Evolutionary conservation across 1,140 invertebrate species (phyloP).

Genomic region (Caerostris darwini): DNA sequence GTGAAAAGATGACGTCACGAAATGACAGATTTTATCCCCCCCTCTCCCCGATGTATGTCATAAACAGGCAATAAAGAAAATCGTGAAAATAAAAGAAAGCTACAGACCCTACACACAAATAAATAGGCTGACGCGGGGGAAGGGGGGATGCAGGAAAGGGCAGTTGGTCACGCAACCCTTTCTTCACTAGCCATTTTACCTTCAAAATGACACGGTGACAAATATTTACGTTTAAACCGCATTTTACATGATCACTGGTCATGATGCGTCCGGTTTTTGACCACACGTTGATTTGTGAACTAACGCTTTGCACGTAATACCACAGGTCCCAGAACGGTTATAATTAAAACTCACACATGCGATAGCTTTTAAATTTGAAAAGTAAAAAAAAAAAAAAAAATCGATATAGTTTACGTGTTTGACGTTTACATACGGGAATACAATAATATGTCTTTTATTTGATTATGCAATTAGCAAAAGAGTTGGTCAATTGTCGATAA

Average conservation of each 20-base stretch:
- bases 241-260: neutral
- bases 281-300: neutral
- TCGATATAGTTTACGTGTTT: no score
- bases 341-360: neutral
- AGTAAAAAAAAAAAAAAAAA: no score
- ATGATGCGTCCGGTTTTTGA: constrained; percentile 3
- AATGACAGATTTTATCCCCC: constrained; percentile 14
- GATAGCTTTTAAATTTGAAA: no score
- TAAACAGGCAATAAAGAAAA: constrained; percentile 39
- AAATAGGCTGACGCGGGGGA: neutral
- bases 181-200: constrained; percentile 26
- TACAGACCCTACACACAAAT: neutral
- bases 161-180: constrained; percentile 43
- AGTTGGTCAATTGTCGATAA: no score
- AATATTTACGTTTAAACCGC: constrained; percentile 29
- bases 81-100: neutral
- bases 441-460: no score
- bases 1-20: constrained; percentile 28
- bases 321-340: neutral
- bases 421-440: no score
- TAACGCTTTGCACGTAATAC: neutral
- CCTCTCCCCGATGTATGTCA: neutral
- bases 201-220: constrained; percentile 39
- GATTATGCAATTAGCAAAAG: no score
- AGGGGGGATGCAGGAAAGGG: neutral